Percentiles rank a stretch among this genome's conserved stretches.
These are phyloP conservation scores for Astatoreochromis straeleni DNA, from an alignment of 2,113 vertebrate species.

Conservation along the genomic window DNA sequence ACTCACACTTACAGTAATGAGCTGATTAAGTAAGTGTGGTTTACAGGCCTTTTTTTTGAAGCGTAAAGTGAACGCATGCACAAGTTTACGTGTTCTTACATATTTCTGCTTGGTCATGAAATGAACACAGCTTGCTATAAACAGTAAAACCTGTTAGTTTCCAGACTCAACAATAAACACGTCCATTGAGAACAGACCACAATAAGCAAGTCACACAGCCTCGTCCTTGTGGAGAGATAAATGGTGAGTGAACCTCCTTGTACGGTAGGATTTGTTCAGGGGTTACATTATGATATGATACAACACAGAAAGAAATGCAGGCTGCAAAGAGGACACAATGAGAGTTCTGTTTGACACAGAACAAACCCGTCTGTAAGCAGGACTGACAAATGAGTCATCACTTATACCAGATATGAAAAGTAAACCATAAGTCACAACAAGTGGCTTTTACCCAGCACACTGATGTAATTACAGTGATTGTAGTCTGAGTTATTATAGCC, in stretches of 20 bases:
- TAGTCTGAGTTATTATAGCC: background rate
- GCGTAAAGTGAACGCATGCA: background rate
- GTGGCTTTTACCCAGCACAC: background rate
- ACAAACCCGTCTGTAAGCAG: background rate
- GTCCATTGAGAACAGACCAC: background rate
- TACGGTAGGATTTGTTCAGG: constrained; percentile 48
- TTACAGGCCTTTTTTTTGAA: background rate
- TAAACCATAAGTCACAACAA: background rate
- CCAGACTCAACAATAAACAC: background rate
- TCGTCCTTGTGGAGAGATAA: constrained; percentile 33
- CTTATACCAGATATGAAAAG: constrained; percentile 16
- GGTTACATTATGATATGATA: constrained; percentile 58
- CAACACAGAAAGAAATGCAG: constrained; percentile 38
- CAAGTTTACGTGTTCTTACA: background rate
- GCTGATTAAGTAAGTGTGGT: background rate
- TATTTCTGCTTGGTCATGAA: background rate
- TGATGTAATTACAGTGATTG: background rate
- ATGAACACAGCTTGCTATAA: background rate
- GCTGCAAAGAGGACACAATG: constrained; percentile 43
- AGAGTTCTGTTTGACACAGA: constrained; percentile 44
- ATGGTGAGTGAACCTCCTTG: constrained; percentile 48
- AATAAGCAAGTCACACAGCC: constrained; percentile 12
- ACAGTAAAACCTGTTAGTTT: constrained; percentile 2
- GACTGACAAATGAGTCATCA: constrained; percentile 40
- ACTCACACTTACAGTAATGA: background rate